Evolutionary conservation across 2,888 invertebrate species (phyloP).

Genomic region (Cantharis nigra): DNA sequence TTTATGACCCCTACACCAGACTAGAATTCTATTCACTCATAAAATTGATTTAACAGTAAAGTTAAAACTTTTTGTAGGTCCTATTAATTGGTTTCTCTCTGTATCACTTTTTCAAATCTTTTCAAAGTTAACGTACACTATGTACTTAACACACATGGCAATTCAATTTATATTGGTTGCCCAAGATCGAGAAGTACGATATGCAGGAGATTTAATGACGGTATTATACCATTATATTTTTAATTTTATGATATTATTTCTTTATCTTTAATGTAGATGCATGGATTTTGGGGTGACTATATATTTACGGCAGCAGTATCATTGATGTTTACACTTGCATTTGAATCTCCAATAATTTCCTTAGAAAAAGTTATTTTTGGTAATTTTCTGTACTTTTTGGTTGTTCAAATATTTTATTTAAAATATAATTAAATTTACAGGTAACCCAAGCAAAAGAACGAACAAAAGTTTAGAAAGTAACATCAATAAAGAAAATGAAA

Average conservation of each 20-base stretch:
- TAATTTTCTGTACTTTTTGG: neutral
- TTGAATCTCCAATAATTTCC: conserved; percentile 5
- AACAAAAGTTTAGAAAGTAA: neutral
- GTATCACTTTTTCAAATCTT: neutral
- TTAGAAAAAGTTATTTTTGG: conserved; percentile 1
- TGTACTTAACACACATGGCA: conserved; percentile 6
- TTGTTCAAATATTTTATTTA: neutral
- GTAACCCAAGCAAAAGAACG: neutral
- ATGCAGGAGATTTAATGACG: neutral
- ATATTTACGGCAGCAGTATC: neutral
- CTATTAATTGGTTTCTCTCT: conserved; percentile 17
- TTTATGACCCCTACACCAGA: too few relatives aligned
- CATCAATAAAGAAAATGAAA: neutral
- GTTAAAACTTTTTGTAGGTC: neutral
- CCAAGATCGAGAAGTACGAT: neutral
- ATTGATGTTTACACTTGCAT: neutral
- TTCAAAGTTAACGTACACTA: conserved; percentile 4
- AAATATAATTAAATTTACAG: neutral
- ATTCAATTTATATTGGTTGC: neutral
- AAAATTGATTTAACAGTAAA: too few relatives aligned
- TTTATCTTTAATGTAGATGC: neutral
- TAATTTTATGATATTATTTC: too few relatives aligned
- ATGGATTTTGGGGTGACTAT: conserved; percentile 10
- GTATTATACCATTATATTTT: neutral
- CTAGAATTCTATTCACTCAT: too few relatives aligned